Conservation (phyloP, 2,888 invertebrate species). For the Suillia variegata region DNA sequence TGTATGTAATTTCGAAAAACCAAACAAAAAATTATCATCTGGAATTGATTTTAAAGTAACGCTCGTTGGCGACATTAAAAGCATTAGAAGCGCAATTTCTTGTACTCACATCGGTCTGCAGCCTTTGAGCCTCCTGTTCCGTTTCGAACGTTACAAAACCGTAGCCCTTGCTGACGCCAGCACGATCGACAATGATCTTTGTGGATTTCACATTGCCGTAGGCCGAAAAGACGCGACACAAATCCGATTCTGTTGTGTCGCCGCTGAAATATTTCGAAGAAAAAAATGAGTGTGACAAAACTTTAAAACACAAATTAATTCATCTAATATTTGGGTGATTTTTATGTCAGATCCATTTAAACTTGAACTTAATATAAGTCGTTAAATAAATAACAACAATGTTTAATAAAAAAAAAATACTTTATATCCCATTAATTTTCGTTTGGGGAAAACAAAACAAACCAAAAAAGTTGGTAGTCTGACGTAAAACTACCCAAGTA, state of each 20-base stretch:
- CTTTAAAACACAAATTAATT: not conserved
- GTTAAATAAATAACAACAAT: too few relatives aligned
- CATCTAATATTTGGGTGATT: too few relatives aligned
- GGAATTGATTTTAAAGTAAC: too few relatives aligned
- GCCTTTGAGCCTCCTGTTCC: slow-evolving; percentile 81
- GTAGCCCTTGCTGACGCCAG: slow-evolving; percentile 84
- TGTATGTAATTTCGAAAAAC: too few relatives aligned
- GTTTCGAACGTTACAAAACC: slow-evolving; percentile 85
- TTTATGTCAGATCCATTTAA: too few relatives aligned
- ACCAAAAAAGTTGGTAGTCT: not conserved
- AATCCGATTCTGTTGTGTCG: slow-evolving; percentile 89
- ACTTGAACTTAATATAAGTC: too few relatives aligned
- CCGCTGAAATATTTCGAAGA: slow-evolving; percentile 59
- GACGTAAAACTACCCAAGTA: not conserved
- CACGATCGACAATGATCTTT: slow-evolving; percentile 93
- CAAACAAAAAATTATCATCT: too few relatives aligned
- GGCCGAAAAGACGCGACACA: slow-evolving; percentile 88
- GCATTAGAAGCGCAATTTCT: too few relatives aligned
- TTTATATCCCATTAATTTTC: too few relatives aligned
- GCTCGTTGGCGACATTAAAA: too few relatives aligned
- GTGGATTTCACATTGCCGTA: slow-evolving; percentile 90
- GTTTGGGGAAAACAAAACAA: not conserved
- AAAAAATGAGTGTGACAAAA: too few relatives aligned
- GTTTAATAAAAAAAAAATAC: too few relatives aligned
- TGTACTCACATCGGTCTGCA: slow-evolving; percentile 70